A percentile compares a stretch with the other conserved stretches of the same genome.
These are phyloP conservation scores for Drosophila paranaensis DNA, from an alignment of 2,888 invertebrate genomes.

Conservation along the genomic window DNA sequence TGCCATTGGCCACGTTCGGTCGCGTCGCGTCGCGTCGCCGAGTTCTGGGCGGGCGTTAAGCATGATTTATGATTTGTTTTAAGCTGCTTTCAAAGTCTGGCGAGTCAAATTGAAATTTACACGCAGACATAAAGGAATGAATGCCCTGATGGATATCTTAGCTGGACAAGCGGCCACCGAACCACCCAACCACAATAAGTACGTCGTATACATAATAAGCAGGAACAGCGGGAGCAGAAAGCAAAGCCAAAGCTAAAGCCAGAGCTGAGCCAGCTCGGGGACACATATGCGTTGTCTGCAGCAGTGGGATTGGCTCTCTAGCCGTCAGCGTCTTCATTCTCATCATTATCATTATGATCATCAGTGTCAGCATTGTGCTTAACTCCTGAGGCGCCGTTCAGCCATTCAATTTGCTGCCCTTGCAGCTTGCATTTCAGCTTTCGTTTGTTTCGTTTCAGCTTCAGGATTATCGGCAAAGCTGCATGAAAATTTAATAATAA, in stretches of 20 bases:
- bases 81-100: conserved; percentile 66
- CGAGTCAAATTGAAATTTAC: conserved; percentile 79
- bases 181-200: conserved; percentile 20
- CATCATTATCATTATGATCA: conserved; percentile 12
- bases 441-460: conserved; percentile 38
- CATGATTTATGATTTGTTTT: conserved; percentile 77
- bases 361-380: conserved; percentile 11
- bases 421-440: conserved; percentile 48
- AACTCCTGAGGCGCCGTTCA: conserved; percentile 38
- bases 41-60: conserved; percentile 57
- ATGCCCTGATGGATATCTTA: conserved; percentile 49
- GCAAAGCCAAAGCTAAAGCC: conserved; percentile 26
- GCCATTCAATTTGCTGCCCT: conserved; percentile 51
- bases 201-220: conserved; percentile 58
- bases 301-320: conserved; percentile 22
- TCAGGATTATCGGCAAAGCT: conserved; percentile 72
- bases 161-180: conserved; percentile 18
- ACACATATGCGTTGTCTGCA: conserved; percentile 43
- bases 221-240: conserved; percentile 1
- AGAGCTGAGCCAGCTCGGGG: conserved; percentile 42
- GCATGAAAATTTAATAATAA: conserved; percentile 79
- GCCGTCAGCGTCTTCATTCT: conserved; percentile 1
- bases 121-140: conserved; percentile 46
- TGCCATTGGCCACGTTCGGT: conserved; percentile 29
- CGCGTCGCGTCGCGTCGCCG: conserved; percentile 24